A percentile compares a stretch with the other conserved stretches of the same genome.
These are phyloP conservation scores for Hippocampus comes DNA, from an alignment of 2,113 vertebrate genomes.

Conservation along the genomic window DNA sequence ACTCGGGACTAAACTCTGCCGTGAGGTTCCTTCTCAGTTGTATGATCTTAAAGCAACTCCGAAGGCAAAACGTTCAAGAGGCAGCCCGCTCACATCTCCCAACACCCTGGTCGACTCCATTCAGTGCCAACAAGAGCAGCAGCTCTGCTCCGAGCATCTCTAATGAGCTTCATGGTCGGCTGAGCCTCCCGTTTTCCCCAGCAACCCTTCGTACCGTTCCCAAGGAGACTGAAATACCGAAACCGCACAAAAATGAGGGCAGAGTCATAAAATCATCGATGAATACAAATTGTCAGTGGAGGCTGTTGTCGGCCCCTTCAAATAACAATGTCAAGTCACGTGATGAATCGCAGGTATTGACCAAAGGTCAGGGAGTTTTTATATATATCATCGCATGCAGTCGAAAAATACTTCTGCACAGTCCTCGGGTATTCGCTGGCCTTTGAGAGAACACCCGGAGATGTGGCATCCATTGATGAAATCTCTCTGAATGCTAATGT, in stretches of 20 bases:
- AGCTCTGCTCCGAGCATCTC: not conserved
- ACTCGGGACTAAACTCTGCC: not conserved
- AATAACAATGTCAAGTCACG: constrained; percentile 18
- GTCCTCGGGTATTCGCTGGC: constrained; percentile 24
- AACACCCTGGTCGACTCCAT: not conserved
- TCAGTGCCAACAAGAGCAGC: not conserved
- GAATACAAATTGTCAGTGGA: constrained; percentile 10
- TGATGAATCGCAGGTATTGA: constrained; percentile 30
- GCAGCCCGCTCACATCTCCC: not conserved
- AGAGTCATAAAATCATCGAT: not conserved
- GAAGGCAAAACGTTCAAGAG: not conserved
- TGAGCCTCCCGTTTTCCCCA: not conserved
- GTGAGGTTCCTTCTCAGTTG: not conserved
- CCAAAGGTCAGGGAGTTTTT: constrained; percentile 43
- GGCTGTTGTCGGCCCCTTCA: constrained; percentile 22
- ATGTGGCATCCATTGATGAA: constrained; percentile 43
- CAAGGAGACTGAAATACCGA: not conserved
- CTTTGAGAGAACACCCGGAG: constrained; percentile 29
- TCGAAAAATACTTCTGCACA: constrained; percentile 37
- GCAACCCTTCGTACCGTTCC: not conserved
- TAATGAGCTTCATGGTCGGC: constrained; percentile 4
- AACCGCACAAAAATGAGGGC: not conserved
- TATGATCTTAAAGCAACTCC: constrained; percentile 1
- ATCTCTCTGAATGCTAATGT: constrained; percentile 45
- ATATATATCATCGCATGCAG: constrained; percentile 18